Evolutionary conservation across 2,113 vertebrate species (phyloP).

Genomic region (Chaetodon trifascialis): DNA sequence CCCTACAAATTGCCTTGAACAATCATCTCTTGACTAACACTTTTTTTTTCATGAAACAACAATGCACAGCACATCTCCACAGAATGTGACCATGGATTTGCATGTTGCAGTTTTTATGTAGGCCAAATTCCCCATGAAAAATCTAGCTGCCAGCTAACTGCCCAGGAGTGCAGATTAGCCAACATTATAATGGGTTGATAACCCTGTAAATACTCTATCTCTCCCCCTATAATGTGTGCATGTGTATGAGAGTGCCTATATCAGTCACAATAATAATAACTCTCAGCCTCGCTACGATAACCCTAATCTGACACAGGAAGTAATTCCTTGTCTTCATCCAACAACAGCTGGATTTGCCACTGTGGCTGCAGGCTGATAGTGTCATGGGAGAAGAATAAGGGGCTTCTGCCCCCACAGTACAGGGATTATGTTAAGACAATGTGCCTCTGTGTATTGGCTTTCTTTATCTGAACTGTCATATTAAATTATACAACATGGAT

Average conservation of each 20-base stretch:
- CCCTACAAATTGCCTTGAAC: conserved; percentile 38
- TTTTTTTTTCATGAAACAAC: conserved; percentile 14
- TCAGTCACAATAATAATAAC: conserved; percentile 72
- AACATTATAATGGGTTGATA: conserved; percentile 62
- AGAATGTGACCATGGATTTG: conserved; percentile 34
- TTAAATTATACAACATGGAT: conserved; percentile 59
- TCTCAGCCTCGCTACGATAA: conserved; percentile 67
- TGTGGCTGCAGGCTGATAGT: conserved; percentile 71
- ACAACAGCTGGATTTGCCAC: conserved; percentile 76
- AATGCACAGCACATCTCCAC: background rate
- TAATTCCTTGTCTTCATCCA: conserved; percentile 76
- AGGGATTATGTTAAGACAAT: conserved; percentile 71
- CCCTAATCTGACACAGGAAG: conserved; percentile 81
- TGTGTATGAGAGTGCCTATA: conserved; percentile 32
- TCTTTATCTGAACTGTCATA: conserved; percentile 65
- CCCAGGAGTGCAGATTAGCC: conserved; percentile 66
- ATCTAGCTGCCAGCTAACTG: conserved; percentile 55
- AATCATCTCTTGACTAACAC: conserved; percentile 32
- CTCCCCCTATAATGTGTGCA: conserved; percentile 8
- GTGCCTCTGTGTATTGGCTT: conserved; percentile 43
- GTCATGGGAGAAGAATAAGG: conserved; percentile 74
- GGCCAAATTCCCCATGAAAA: conserved; percentile 60
- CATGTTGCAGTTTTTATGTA: conserved; percentile 54
- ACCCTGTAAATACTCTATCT: conserved; percentile 61
- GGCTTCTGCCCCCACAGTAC: conserved; percentile 60